phyloP scores from a whole-genome alignment of 2,113 vertebrate genomes.

The Leptodactylus fuscus region DNA sequence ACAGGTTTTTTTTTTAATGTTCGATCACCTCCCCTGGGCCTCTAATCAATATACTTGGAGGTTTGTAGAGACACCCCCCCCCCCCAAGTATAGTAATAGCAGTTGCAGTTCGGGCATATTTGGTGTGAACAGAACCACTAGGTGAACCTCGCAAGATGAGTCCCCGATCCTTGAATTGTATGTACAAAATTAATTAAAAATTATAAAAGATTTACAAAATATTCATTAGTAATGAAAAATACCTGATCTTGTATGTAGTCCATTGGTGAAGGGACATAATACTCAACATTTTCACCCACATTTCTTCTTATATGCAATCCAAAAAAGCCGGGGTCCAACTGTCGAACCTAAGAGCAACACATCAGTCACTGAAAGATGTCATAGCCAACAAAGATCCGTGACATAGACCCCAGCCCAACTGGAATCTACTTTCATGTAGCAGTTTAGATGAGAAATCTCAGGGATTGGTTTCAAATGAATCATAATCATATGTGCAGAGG shows the following conservation, averaged over 20 bases:
- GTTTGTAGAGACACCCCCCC: no score
- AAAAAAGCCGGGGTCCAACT: constrained; percentile 81
- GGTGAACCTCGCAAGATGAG: no score
- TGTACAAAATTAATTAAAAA: no score
- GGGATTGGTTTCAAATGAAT: neutral
- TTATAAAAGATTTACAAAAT: no score
- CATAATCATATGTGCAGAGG: neutral
- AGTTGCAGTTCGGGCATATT: no score
- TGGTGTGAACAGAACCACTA: no score
- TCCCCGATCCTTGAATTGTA: no score
- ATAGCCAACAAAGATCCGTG: neutral
- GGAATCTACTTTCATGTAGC: neutral
- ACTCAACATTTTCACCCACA: constrained; percentile 72
- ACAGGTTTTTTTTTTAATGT: no score
- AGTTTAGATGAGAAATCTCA: neutral
- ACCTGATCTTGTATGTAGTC: constrained; percentile 83
- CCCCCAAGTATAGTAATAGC: no score
- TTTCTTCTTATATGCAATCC: constrained; percentile 78
- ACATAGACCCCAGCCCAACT: neutral
- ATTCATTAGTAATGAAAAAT: constrained; percentile 6
- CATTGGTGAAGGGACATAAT: constrained; percentile 66
- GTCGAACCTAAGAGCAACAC: constrained; percentile 78
- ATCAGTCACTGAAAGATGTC: neutral
- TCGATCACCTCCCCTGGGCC: no score
- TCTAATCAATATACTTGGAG: no score